Conservation (phyloP, 2,113 vertebrate genomes). For the Elanus axillaris region DNA sequence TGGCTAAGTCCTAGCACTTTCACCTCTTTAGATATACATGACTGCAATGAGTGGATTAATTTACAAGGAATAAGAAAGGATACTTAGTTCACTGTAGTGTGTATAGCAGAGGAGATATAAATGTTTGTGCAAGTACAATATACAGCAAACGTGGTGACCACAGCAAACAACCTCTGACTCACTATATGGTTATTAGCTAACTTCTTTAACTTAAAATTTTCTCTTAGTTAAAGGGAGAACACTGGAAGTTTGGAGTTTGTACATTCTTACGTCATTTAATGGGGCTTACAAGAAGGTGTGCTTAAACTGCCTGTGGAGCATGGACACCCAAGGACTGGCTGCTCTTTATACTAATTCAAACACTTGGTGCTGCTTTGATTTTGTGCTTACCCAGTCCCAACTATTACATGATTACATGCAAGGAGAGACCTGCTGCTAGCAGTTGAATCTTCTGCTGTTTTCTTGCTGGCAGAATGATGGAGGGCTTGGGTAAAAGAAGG, state of each 20-base stretch:
- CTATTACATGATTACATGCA: no score
- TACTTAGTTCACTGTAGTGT: background rate
- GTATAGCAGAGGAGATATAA: background rate
- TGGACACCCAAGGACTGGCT: background rate
- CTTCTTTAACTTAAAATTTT: background rate
- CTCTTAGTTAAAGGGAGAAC: background rate
- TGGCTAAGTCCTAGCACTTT: background rate
- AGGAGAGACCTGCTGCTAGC: background rate
- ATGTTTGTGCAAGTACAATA: background rate
- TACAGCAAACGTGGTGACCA: background rate
- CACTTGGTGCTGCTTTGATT: background rate
- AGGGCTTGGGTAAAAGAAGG: background rate
- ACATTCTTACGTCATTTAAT: background rate
- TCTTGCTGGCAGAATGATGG: background rate
- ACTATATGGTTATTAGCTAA: background rate
- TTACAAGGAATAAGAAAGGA: background rate
- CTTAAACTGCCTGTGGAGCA: background rate
- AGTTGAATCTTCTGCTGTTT: background rate
- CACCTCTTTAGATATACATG: background rate
- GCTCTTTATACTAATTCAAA: background rate
- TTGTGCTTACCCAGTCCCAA: background rate
- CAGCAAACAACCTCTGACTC: background rate
- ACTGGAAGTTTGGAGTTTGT: background rate
- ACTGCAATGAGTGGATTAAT: background rate
- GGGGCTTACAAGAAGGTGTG: background rate